These are phyloP conservation scores for Anableps anableps DNA, from an alignment of 2,797 vertebrate species.

Conservation along the genomic window DNA sequence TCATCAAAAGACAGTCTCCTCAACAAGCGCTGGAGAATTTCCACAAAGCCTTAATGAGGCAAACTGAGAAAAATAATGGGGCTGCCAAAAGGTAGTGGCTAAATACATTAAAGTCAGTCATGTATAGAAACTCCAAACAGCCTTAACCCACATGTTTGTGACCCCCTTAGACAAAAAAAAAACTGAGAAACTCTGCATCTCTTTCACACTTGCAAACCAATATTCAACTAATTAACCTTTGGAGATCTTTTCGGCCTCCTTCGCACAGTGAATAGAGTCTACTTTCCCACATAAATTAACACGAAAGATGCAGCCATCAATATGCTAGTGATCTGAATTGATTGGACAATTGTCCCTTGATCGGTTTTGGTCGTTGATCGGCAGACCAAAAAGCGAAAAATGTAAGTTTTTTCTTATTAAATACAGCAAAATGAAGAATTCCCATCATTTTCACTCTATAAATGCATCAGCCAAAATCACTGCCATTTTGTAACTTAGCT, in stretches of 20 bases:
- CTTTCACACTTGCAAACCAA: constrained; percentile 28
- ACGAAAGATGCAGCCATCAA: constrained; percentile 10
- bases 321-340: neutral
- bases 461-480: too few species aligned
- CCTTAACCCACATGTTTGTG: constrained; percentile 39
- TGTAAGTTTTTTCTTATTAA: neutral
- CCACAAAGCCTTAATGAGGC: constrained; percentile 72
- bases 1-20: constrained; percentile 72
- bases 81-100: constrained; percentile 16
- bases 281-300: constrained; percentile 12
- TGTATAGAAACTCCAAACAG: constrained; percentile 41
- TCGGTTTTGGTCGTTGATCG: neutral
- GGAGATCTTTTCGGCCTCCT: constrained; percentile 15
- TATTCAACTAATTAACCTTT: constrained; percentile 52
- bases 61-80: constrained; percentile 48
- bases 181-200: constrained; percentile 30
- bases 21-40: constrained; percentile 57
- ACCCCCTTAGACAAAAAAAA: constrained; percentile 19
- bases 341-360: neutral
- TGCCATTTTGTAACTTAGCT: neutral
- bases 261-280: constrained; percentile 37
- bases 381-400: neutral
- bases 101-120: constrained; percentile 70
- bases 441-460: too few species aligned
- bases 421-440: neutral